phyloP scores from a whole-genome alignment of 2,888 invertebrate genomes.

The Drosophila leonis region DNA sequence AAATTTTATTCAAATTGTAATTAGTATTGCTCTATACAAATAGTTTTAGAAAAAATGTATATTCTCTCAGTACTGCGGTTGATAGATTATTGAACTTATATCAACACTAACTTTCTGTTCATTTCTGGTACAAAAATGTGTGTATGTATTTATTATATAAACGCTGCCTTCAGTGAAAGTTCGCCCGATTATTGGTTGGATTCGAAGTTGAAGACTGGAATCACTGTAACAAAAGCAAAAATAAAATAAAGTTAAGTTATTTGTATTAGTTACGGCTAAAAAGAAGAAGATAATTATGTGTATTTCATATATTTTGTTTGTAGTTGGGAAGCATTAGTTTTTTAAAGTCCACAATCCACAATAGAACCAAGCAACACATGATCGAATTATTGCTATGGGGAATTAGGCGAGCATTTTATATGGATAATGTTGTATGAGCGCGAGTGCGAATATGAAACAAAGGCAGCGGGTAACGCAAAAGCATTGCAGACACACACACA shows the following conservation, averaged over 20 bases:
- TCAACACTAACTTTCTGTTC: slow-evolving; percentile 57
- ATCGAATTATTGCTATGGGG: slow-evolving; percentile 63
- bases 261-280: slow-evolving; percentile 19
- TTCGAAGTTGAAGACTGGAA: slow-evolving; percentile 77
- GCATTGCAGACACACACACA: slow-evolving; percentile 65
- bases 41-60: slow-evolving; percentile 46
- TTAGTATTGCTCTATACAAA: slow-evolving; percentile 32
- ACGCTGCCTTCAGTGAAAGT: slow-evolving; percentile 66
- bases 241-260: slow-evolving; percentile 3
- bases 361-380: slow-evolving; percentile 59
- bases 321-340: slow-evolving; percentile 5
- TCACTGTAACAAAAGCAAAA: slow-evolving; percentile 59
- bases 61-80: slow-evolving; percentile 45
- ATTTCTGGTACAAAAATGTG: slow-evolving; percentile 69
- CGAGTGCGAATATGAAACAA: slow-evolving; percentile 63
- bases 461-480: slow-evolving; percentile 73
- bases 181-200: slow-evolving; percentile 65
- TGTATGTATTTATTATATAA: slow-evolving; percentile 56
- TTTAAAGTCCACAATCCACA: slow-evolving; percentile 29
- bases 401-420: slow-evolving; percentile 69
- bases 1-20: slow-evolving; percentile 1
- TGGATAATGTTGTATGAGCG: slow-evolving; percentile 62
- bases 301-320: slow-evolving; percentile 5
- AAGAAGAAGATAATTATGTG: background rate
- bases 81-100: slow-evolving; percentile 15